Percentiles rank a stretch among this genome's conserved stretches.
phyloP scores from a whole-genome alignment of 2,888 invertebrate genomes.

The Resseliella maxima region DNA sequence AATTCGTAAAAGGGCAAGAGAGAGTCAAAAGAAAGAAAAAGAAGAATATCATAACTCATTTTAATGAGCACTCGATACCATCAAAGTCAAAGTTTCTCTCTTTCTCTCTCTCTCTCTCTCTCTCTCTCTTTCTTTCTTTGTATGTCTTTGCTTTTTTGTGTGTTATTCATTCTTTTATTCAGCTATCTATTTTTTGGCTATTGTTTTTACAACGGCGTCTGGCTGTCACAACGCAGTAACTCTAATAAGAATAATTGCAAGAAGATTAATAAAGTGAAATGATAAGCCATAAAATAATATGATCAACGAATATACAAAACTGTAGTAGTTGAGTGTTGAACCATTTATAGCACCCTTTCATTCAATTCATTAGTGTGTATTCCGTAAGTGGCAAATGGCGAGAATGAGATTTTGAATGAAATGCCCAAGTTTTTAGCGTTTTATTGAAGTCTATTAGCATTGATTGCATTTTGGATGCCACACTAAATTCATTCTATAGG shows the following conservation, averaged over 20 bases:
- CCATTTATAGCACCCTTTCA: background rate
- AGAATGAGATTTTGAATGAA: background rate
- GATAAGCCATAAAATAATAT: conserved; percentile 36
- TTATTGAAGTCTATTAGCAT: conserved; percentile 15
- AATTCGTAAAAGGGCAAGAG: background rate
- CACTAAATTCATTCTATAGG: background rate
- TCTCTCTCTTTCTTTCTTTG: background rate
- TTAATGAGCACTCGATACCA: conserved; percentile 47
- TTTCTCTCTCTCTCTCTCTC: background rate
- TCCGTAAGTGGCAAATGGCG: background rate
- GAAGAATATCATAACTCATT: background rate
- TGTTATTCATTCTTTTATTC: background rate
- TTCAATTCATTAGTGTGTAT: background rate
- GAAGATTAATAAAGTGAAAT: conserved; percentile 41
- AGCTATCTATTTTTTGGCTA: too few species aligned
- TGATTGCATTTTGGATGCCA: background rate
- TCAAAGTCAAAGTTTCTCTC: background rate
- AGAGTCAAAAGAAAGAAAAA: background rate
- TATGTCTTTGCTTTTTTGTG: background rate
- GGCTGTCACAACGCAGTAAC: background rate
- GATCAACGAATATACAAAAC: background rate
- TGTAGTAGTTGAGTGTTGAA: background rate
- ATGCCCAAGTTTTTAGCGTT: background rate
- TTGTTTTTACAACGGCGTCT: background rate
- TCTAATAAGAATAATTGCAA: conserved; percentile 32